phyloP scores from a whole-genome alignment of 2,113 vertebrate species.

The Willisornis vidua region DNA sequence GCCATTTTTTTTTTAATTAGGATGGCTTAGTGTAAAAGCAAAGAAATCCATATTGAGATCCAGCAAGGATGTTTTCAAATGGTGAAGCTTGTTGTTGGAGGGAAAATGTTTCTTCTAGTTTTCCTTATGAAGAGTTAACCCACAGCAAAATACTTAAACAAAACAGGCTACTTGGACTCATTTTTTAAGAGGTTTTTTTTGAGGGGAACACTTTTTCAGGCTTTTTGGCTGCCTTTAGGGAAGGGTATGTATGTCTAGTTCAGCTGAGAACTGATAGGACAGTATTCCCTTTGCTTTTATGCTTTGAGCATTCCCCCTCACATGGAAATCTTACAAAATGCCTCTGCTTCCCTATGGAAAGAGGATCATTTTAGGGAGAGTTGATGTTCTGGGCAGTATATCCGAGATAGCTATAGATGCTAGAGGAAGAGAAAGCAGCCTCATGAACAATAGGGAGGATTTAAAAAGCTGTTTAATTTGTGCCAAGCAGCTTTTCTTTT shows the following conservation, averaged over 20 bases:
- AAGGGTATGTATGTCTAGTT: neutral
- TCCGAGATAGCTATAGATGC: neutral
- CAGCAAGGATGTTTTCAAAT: neutral
- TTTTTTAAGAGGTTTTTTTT: neutral
- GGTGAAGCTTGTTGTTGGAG: neutral
- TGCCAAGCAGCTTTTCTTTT: neutral
- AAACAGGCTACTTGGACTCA: neutral
- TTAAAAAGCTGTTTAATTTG: slow-evolving; percentile 5
- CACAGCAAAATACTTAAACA: neutral
- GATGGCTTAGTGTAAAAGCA: neutral
- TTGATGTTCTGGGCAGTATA: neutral
- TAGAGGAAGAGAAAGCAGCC: neutral
- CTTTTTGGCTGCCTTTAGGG: neutral
- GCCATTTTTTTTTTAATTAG: neutral
- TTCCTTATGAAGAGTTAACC: neutral
- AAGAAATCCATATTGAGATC: neutral
- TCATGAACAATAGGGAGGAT: neutral
- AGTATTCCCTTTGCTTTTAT: neutral
- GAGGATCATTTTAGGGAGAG: neutral
- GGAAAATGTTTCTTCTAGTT: neutral
- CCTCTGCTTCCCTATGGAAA: neutral
- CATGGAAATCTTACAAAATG: neutral
- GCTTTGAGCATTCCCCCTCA: neutral
- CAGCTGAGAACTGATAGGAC: neutral
- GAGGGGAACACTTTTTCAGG: neutral